These are phyloP conservation scores for Enteromius radiatus DNA, from an alignment of 2,797 vertebrate genomes.

Conservation along the genomic window DNA sequence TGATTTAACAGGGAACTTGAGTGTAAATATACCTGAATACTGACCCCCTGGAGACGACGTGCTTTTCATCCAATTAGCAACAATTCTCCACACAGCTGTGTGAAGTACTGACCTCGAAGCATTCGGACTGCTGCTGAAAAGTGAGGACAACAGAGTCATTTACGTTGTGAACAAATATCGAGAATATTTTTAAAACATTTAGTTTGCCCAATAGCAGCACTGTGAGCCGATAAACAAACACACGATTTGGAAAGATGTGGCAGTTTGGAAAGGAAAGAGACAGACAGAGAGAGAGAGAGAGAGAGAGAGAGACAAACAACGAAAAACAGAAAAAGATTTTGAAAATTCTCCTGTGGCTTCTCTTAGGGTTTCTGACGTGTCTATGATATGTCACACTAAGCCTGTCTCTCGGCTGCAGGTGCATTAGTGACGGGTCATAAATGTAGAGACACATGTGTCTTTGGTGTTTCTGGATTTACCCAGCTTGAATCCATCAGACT, in stretches of 20 bases:
- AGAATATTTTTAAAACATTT: constrained; percentile 16
- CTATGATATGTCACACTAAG: constrained; percentile 16
- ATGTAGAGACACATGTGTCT: constrained; percentile 58
- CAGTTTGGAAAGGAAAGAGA: neutral
- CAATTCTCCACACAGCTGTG: constrained; percentile 59
- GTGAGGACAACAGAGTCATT: constrained; percentile 59
- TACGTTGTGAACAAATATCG: constrained; percentile 63
- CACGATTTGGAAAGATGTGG: constrained; percentile 47
- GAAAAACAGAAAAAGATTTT: neutral
- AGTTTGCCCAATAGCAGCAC: constrained; percentile 43
- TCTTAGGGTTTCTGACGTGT: constrained; percentile 5
- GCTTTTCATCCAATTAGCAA: constrained; percentile 71
- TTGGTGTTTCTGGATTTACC: constrained; percentile 60
- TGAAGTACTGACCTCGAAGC: constrained; percentile 54
- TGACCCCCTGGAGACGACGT: constrained; percentile 59
- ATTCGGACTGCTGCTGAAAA: constrained; percentile 37
- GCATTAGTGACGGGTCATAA: constrained; percentile 65
- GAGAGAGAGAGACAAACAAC: neutral
- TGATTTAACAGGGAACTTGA: constrained; percentile 61
- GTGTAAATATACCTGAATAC: constrained; percentile 65
- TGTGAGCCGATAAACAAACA: constrained; percentile 51
- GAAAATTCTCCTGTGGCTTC: constrained; percentile 2
- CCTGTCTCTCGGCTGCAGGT: constrained; percentile 50
- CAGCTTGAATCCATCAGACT: constrained; percentile 66
- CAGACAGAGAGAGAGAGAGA: constrained; percentile 7